phyloP scores from a whole-genome alignment of 2,888 invertebrate genomes.

The Aradus depressus region DNA sequence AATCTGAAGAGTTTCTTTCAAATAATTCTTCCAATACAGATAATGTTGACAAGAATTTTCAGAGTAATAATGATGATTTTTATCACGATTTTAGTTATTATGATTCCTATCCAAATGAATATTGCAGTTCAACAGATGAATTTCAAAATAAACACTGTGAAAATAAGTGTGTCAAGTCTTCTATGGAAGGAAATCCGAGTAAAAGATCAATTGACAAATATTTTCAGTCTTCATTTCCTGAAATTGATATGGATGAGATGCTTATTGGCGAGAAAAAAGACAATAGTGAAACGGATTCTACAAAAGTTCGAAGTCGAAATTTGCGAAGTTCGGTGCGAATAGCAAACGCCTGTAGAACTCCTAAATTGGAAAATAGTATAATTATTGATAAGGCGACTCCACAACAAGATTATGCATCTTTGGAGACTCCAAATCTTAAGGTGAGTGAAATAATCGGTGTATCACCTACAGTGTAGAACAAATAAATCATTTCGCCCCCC shows the following conservation, averaged over 20 bases:
- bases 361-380: neutral
- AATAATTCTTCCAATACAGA: neutral
- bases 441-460: conserved; percentile 34
- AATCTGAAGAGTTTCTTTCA: too few relatives aligned
- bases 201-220: conserved; percentile 10
- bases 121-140: neutral
- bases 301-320: neutral
- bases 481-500: neutral
- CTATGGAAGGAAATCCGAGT: neutral
- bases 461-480: too few relatives aligned
- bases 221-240: conserved; percentile 10
- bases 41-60: neutral
- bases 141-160: neutral
- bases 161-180: neutral
- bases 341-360: neutral
- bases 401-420: conserved; percentile 41
- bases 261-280: neutral
- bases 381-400: conserved; percentile 39
- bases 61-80: neutral
- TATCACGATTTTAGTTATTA: neutral
- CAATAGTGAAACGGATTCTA: too few relatives aligned
- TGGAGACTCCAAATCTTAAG: conserved; percentile 44
- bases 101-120: neutral
- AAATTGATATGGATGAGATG: neutral
- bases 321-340: neutral